These are phyloP conservation scores for Anastrepha obliqua DNA, from an alignment of 1,140 invertebrate species.

Conservation along the genomic window DNA sequence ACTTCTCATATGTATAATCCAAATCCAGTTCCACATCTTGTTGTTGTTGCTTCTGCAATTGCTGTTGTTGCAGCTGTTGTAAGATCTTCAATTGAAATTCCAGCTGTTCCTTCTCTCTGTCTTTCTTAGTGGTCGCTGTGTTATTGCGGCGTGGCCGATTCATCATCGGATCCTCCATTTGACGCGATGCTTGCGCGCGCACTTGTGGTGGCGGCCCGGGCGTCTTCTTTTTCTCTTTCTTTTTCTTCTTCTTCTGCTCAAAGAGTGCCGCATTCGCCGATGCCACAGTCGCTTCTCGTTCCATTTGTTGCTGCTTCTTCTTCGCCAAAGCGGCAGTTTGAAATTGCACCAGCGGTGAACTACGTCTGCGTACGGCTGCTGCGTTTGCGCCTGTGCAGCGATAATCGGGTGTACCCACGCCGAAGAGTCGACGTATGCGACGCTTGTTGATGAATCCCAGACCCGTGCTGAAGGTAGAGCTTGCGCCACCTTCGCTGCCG, in stretches of 20 bases:
- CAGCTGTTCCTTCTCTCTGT: constrained; percentile 40
- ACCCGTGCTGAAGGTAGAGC: constrained; percentile 65
- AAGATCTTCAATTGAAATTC: constrained; percentile 37
- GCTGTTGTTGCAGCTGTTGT: constrained; percentile 58
- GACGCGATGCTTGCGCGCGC: constrained; percentile 66
- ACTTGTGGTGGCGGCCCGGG: constrained; percentile 68
- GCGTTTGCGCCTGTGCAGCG: constrained; percentile 60
- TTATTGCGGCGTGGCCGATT: constrained; percentile 65
- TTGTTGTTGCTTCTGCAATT: constrained; percentile 66
- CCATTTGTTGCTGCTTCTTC: constrained; percentile 67
- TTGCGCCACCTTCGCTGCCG: constrained; percentile 58
- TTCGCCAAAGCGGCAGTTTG: constrained; percentile 59
- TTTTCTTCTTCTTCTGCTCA: constrained; percentile 62
- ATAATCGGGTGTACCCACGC: constrained; percentile 60
- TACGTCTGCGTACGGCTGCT: constrained; percentile 62
- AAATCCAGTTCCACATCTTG: constrained; percentile 7
- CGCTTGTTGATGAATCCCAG: constrained; percentile 70
- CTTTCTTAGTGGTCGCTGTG: constrained; percentile 33
- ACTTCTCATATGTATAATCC: constrained; percentile 67
- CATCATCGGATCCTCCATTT: constrained; percentile 70
- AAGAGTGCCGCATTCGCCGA: constrained; percentile 68
- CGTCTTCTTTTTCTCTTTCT: constrained; percentile 70
- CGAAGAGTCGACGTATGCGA: constrained; percentile 67
- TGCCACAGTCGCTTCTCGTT: constrained; percentile 68
- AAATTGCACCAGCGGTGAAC: constrained; percentile 68